Conservation (phyloP, 2,113 vertebrate genomes). For the Pterophyllum scalare region DNA sequence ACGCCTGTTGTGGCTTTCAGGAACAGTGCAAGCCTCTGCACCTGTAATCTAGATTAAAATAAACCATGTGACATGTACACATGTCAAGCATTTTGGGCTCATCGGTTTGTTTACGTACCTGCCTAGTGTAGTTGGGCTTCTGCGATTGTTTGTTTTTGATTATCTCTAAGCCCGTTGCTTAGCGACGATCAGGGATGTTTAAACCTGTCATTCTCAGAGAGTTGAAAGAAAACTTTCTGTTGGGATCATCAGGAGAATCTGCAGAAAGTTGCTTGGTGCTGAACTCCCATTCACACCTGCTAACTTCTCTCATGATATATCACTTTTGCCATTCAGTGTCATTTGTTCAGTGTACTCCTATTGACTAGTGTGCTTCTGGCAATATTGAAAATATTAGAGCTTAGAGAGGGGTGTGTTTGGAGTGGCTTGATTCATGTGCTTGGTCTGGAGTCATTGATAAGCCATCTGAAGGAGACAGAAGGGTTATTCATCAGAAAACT, state of each 20-base stretch:
- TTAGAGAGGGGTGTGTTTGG: background rate
- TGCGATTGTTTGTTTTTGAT: background rate
- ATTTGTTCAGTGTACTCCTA: background rate
- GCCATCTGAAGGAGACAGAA: background rate
- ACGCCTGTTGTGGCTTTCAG: background rate
- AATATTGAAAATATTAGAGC: background rate
- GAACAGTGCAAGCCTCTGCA: background rate
- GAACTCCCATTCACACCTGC: background rate
- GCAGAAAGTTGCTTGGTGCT: too few species aligned
- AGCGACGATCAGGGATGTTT: background rate
- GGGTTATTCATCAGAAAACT: background rate
- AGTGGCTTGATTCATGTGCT: background rate
- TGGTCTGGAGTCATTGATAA: background rate
- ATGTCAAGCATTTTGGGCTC: background rate
- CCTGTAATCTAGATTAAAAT: background rate
- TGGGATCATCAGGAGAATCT: background rate
- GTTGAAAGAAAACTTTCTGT: constrained; percentile 50
- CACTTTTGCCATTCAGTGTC: background rate
- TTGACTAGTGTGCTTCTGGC: background rate
- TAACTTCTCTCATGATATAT: background rate
- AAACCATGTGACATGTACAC: background rate
- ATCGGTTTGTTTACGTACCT: background rate
- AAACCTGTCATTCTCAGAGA: background rate
- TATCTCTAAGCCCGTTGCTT: background rate
- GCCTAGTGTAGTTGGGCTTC: background rate